phyloP scores from a whole-genome alignment of 1,140 invertebrate genomes.

The Ooceraea biroi region DNA sequence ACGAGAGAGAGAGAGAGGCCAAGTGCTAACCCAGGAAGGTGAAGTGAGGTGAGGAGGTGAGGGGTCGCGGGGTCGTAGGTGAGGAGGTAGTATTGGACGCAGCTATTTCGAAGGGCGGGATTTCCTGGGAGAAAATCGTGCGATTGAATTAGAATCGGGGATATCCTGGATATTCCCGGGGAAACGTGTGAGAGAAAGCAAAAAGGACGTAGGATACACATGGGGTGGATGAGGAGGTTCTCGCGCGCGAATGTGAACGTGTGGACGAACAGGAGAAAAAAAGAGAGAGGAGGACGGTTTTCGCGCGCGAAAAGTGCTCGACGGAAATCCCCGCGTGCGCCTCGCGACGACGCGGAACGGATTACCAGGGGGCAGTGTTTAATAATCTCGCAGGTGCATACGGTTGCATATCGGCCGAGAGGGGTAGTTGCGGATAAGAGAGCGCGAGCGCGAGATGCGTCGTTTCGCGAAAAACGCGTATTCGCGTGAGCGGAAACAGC shows the following conservation, averaged over 20 bases:
- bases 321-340: slow-evolving; percentile 11
- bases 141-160: slow-evolving; percentile 65
- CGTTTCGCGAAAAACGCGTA: no score
- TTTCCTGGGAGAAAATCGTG: slow-evolving; percentile 47
- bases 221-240: not conserved
- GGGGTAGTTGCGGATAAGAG: slow-evolving; percentile 18
- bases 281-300: slow-evolving; percentile 7
- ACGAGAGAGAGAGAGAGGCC: not conserved
- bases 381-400: slow-evolving; percentile 53
- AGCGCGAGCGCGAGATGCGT: no score
- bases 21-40: slow-evolving; percentile 1
- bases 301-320: slow-evolving; percentile 52
- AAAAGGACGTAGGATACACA: not conserved
- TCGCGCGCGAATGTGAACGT: not conserved
- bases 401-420: slow-evolving; percentile 22
- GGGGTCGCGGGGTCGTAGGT: slow-evolving; percentile 36
- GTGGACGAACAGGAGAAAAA: not conserved
- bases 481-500: no score
- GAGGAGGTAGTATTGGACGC: slow-evolving; percentile 38
- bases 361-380: slow-evolving; percentile 52
- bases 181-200: not conserved
- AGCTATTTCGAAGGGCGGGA: slow-evolving; percentile 38
- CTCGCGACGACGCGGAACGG: not conserved
- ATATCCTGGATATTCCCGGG: not conserved
- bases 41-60: slow-evolving; percentile 22